Evolutionary conservation across 2,888 invertebrate genomes (phyloP), one percentile per base, ranked within the genome.

Genomic region (Podabrus alpinus): DNA sequence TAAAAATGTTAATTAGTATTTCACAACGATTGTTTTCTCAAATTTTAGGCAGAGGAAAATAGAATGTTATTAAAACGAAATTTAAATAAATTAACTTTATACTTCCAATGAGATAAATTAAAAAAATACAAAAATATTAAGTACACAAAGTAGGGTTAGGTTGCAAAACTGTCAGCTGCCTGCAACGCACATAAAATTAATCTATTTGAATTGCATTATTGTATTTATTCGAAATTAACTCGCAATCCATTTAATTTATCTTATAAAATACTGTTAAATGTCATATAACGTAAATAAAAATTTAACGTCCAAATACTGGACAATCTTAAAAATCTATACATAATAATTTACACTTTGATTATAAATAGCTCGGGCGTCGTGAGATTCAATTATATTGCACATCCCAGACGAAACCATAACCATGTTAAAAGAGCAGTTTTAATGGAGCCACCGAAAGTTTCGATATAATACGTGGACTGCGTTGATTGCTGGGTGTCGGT

Each of bases 371-470:
- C 45, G 45, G n/a, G 45, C n/a, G n/a, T 45, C 7, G 45, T n/a
- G 7, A 45, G 45, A n/a, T n/a, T 45, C 45, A 45, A 45, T n/a
- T n/a, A n/a, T 45, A 45, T 45, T 45, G 45, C 45, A 45, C 45
- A 45, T 45, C 45, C n/a, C 7, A 45, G 45, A 45, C 7, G n/a
- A 45, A 3, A n/a, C 7, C 1, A 45, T n/a, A 45, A 45, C 0
- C 13, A 45, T 4, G 2, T 45, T 66, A 71, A 59, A 71, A 71
- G 1, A 59, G 7, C 3, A 21, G 9, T 15, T 71, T 72, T 13
- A 72, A 61, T 9, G 72, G 72, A 9, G 72, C 72, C 0, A 59
- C 21, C 2, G 72, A 16, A 61, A 72, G 11, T 67, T 72, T 72
- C n/a, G 66, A 16, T 45, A 4, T 45, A 13, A n/a, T 29, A 2